phyloP scores from a whole-genome alignment of 2,797 vertebrate species.

The Centropyge bicolor region DNA sequence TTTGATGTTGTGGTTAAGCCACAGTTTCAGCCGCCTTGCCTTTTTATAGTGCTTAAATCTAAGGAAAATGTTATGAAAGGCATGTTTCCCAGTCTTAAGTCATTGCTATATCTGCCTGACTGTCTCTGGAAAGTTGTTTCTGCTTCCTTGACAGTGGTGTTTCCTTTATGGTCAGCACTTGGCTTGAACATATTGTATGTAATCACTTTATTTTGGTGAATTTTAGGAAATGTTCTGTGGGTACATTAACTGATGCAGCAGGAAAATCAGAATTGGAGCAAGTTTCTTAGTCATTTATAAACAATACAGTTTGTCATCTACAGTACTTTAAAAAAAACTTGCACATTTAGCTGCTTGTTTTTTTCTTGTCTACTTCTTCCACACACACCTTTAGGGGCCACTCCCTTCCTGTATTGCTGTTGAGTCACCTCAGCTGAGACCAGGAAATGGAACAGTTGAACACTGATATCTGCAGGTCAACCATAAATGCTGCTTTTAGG shows the following conservation, averaged over 20 bases:
- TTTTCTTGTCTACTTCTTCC: background rate
- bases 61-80: constrained; percentile 50
- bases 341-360: constrained; percentile 1
- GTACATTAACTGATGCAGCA: background rate
- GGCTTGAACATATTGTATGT: background rate
- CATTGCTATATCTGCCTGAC: constrained; percentile 16
- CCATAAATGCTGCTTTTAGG: constrained; percentile 35
- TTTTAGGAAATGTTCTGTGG: background rate
- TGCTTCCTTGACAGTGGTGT: constrained; percentile 10
- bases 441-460: constrained; percentile 42
- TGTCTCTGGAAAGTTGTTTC: constrained; percentile 47
- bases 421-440: constrained; percentile 58
- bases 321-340: background rate
- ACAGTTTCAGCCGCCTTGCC: background rate
- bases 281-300: constrained; percentile 3
- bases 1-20: background rate
- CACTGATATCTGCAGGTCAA: constrained; percentile 44
- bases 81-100: constrained; percentile 18
- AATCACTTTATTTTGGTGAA: constrained; percentile 1
- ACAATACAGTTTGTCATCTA: background rate
- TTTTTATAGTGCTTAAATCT: constrained; percentile 19
- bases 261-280: background rate
- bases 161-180: constrained; percentile 49
- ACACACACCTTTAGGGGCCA: constrained; percentile 23
- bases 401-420: constrained; percentile 55